Evolutionary conservation across 2,113 vertebrate genomes (phyloP).

Genomic region (Cygnus atratus): DNA sequence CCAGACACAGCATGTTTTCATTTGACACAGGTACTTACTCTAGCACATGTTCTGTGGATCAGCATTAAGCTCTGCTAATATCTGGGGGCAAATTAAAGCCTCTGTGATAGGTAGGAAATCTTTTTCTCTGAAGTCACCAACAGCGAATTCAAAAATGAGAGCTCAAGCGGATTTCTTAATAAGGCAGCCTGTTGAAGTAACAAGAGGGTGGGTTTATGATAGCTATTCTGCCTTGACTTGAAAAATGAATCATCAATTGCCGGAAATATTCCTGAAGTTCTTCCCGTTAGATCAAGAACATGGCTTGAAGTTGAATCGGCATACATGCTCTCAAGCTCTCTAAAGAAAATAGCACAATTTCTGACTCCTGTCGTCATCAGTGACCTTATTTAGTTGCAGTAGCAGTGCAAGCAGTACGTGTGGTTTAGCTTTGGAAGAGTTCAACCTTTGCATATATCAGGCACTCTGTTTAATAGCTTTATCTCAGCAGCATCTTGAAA

Average conservation of each 20-base stretch:
- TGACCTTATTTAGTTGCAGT: not conserved
- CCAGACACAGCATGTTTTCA: rapidly evolving
- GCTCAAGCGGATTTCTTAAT: not conserved
- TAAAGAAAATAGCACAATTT: not conserved
- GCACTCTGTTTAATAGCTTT: not conserved
- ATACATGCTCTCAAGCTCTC: not conserved
- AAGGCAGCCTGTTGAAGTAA: not conserved
- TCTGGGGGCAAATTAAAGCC: not conserved
- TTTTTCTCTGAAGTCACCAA: not conserved
- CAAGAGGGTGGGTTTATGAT: not conserved
- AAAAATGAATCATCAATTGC: conserved; percentile 11
- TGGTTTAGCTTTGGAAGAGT: not conserved
- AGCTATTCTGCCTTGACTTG: not conserved
- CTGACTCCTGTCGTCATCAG: not conserved
- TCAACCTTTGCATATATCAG: not conserved
- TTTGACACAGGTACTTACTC: not conserved
- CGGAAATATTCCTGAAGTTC: not conserved
- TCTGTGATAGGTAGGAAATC: not conserved
- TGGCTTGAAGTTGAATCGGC: not conserved
- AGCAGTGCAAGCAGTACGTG: not conserved
- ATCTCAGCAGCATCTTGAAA: not conserved
- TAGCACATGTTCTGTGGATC: not conserved
- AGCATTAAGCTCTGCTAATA: not conserved
- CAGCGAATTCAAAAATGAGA: not conserved
- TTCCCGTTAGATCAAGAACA: not conserved